Evolutionary conservation across 2,797 vertebrate species (phyloP).

Genomic region (Leptatherina wallacei): DNA sequence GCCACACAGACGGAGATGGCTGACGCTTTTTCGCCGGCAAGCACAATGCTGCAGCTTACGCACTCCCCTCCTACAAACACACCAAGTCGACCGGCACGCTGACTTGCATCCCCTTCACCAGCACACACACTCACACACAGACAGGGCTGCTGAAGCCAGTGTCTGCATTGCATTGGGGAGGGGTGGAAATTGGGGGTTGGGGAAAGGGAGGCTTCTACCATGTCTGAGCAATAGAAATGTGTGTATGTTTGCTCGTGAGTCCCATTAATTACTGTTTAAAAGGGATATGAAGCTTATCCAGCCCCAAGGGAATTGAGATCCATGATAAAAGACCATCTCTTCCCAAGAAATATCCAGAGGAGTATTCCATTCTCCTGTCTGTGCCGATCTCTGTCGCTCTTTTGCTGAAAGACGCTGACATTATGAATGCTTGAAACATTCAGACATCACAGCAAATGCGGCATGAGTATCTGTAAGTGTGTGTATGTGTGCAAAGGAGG

Average conservation of each 20-base stretch:
- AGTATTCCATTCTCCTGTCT: constrained; percentile 24
- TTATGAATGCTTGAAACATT: constrained; percentile 37
- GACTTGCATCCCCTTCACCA: constrained; percentile 36
- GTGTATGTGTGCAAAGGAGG: constrained; percentile 13
- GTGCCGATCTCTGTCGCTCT: constrained; percentile 4
- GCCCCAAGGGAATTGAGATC: constrained; percentile 23
- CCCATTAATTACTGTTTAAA: constrained; percentile 64
- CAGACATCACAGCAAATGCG: constrained; percentile 31
- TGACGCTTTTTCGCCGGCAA: constrained; percentile 36
- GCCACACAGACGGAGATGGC: constrained; percentile 21
- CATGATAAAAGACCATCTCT: constrained; percentile 26
- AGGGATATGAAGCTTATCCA: constrained; percentile 45
- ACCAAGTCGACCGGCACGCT: constrained; percentile 34
- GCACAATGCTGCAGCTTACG: constrained; percentile 37
- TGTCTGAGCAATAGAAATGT: constrained; percentile 32
- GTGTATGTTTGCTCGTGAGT: constrained; percentile 21
- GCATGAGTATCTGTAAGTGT: background rate
- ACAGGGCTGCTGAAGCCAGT: constrained; percentile 29
- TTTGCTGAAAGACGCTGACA: background rate
- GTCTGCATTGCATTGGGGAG: constrained; percentile 31
- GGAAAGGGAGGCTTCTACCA: constrained; percentile 30
- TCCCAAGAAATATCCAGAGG: constrained; percentile 37
- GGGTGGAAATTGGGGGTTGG: constrained; percentile 26
- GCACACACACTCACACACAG: constrained; percentile 12
- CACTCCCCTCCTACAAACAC: constrained; percentile 17